Base-by-base conservation (phyloP, 2,797 vertebrate genomes). In the Onychomys torridus region DNA sequence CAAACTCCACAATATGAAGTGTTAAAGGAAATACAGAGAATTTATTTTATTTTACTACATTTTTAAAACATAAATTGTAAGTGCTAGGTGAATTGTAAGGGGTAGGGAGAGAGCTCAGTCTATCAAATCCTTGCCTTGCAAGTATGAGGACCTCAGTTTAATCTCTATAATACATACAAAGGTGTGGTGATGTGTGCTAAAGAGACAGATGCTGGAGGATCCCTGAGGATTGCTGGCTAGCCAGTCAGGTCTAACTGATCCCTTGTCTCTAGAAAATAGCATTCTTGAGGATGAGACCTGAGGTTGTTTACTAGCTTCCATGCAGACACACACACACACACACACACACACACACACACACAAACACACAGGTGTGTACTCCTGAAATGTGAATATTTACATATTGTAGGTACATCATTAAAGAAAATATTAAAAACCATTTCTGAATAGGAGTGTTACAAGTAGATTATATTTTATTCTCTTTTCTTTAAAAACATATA, bases 361-460 rank as follows among this genome's bases (percentile, higher is more conserved):
- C 32, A 63, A 27, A 85, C 10, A 14, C 52, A 88, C 4, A 52
- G 11, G 63, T 2, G 14, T 83, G 7, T 59, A 0, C 1, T 11
- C 11, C 19, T 19, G 21, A 46, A 85, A 34, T 49, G n/a, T 67
- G 17, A 75, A 61, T 25, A 73, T 73, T 9, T 55, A 57, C 23
- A 69, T 32, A 32, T 87, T 87, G 4, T 89, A 57, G 9, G 11
- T 19, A 75, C 14, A 25, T 63, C 12, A 85, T 67, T 94, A 92
- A 97, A 96, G 55, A 40, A 27, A 75, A 63, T 55, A 71, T 49
- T 93, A 76, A 92, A 92, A 81, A 3, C 59, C 76, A 88, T 77
- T 61, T 97, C n/a, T 84, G 32, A 95, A 84, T 43, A 37, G 40
- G 37, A 49, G 9, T 14, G 14, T 83, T 82, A 88, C 0, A 65